Base-by-base conservation (phyloP, 2,797 vertebrate genomes). In the Manis javanica region DNA sequence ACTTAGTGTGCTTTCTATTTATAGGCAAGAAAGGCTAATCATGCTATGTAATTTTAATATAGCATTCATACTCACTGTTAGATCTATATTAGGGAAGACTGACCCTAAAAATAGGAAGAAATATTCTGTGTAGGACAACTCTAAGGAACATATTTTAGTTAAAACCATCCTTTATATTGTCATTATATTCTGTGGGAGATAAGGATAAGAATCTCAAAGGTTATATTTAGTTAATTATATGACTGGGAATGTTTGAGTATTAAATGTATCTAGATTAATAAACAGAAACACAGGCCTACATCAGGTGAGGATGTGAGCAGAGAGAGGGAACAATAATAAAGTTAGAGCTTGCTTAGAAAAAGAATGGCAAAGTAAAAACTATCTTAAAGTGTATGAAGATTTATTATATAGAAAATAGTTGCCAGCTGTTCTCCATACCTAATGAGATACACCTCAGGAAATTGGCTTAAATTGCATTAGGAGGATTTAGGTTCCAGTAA, bases 401-500 rank as follows among this genome's bases (percentile, higher is more conserved):
- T 93, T 96, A 94, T 91, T 95, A 71, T 72, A 29, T 19, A 86
- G 39, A 96, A 95, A 92, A 91, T 79, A 5, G 39, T 89, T 83
- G 34, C 78, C 82, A 95, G 78, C 57, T 96, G 66, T 68, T 96
- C 68, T 91, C n/a, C 42, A 94, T 92, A 39, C 39, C n/a, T 94
- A 97, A 59, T 75, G 74, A 95, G 63, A 63, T 51, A 51, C 12
- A 61, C 26, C 31, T 79, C 75, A 93, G 85, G 77, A 96, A 96
- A 92, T 85, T 63, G 46, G 24, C 37, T 95, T 87, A 87, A 87
- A 72, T 63, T 87, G 72, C 34, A 90, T 85, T 93, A 95, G 7
- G 39, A 72, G 74, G 51, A 87, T 81, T 96, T 90, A 53, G 26
- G 49, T 95, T 95, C 51, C 53, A 42, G 34, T 26, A 81, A 95